These are phyloP conservation scores for Cryptoprocta ferox DNA, from an alignment of 2,797 vertebrate species.

Conservation along the genomic window DNA sequence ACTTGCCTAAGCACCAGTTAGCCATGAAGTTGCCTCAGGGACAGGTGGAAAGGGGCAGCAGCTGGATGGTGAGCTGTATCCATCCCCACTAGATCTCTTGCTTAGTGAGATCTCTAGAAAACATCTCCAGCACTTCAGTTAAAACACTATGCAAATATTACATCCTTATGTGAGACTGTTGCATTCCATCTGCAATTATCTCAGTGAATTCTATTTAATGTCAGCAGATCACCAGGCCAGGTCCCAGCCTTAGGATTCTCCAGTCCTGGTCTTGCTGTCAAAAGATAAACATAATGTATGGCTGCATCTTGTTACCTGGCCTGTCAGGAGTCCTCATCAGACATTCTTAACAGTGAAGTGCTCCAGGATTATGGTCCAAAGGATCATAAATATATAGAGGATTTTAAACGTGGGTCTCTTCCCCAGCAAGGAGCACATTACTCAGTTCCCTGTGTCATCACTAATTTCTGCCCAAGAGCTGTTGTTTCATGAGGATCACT, in stretches of 20 bases:
- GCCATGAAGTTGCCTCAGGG: neutral
- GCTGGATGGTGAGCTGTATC: neutral
- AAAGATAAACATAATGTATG: neutral
- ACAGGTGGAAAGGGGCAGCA: neutral
- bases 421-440: neutral
- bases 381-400: neutral
- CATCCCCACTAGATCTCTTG: neutral
- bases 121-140: neutral
- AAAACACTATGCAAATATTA: neutral
- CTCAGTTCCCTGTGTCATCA: neutral
- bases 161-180: neutral
- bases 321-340: neutral
- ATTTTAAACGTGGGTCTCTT: neutral
- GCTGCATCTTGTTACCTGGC: neutral
- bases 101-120: neutral
- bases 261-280: neutral
- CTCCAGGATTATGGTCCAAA: neutral
- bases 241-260: neutral
- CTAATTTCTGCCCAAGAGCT: neutral
- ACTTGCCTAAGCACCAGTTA: too few relatives aligned
- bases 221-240: neutral
- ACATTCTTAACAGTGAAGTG: neutral
- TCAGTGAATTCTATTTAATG: neutral
- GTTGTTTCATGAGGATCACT: neutral
- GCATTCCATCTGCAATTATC: neutral